These are phyloP conservation scores for Donacobius atricapilla DNA, from an alignment of 2,113 vertebrate genomes.

Conservation along the genomic window DNA sequence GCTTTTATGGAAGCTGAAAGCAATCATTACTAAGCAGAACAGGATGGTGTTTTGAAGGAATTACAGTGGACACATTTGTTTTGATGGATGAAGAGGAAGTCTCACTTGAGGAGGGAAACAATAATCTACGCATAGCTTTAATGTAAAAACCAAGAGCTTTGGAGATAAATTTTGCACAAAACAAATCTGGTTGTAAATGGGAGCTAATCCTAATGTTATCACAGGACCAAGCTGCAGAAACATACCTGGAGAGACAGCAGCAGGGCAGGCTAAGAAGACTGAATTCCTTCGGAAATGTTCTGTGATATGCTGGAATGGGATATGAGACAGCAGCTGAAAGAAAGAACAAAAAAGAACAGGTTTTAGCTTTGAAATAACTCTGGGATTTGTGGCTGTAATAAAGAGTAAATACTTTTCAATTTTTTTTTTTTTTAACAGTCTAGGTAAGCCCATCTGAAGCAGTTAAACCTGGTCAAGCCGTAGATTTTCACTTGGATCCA, in stretches of 20 bases:
- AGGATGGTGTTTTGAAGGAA: background rate
- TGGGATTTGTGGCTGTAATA: background rate
- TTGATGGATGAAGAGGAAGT: background rate
- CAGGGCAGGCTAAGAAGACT: background rate
- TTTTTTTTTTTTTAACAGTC: background rate
- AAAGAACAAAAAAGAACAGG: background rate
- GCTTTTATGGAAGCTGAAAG: background rate
- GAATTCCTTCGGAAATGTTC: background rate
- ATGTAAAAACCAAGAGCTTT: background rate
- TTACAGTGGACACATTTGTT: background rate
- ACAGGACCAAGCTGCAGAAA: background rate
- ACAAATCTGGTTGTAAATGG: background rate
- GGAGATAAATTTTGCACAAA: background rate
- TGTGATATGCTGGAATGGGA: background rate
- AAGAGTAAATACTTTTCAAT: background rate
- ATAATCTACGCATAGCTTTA: background rate
- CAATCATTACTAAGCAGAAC: background rate
- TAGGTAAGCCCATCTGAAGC: background rate
- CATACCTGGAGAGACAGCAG: background rate
- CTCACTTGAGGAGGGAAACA: background rate
- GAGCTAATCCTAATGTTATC: background rate
- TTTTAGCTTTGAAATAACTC: background rate
- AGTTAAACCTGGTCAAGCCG: background rate
- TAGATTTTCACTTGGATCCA: background rate
- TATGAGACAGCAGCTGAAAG: background rate